A percentile compares a stretch with the other conserved stretches of the same genome.
phyloP scores from a whole-genome alignment of 2,888 invertebrate genomes.

The Stratiomys singularior region DNA sequence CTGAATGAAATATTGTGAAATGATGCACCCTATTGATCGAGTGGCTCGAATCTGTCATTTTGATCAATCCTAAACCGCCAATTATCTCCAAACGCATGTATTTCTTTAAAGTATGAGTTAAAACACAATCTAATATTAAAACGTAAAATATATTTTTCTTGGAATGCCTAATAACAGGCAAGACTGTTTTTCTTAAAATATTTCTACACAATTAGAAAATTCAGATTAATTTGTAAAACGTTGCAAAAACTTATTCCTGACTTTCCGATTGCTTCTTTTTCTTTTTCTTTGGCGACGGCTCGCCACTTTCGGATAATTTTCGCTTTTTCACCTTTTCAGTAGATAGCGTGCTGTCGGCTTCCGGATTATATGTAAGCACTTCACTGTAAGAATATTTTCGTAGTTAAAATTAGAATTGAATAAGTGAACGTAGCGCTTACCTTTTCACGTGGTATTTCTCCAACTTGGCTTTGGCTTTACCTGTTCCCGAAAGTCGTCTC shows the following conservation, averaged over 20 bases:
- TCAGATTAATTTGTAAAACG: not conserved
- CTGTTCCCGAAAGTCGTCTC: constrained; percentile 85
- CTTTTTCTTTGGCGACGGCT: constrained; percentile 65
- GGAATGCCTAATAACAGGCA: constrained; percentile 2
- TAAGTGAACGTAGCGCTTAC: constrained; percentile 52
- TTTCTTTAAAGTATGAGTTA: too few relatives aligned
- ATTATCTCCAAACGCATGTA: too few relatives aligned
- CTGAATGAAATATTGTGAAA: too few relatives aligned
- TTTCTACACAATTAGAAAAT: not conserved
- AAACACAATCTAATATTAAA: too few relatives aligned
- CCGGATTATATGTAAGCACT: constrained; percentile 80
- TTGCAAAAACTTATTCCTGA: not conserved
- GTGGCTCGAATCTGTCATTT: too few relatives aligned
- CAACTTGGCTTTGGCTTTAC: constrained; percentile 88
- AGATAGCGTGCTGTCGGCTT: constrained; percentile 84
- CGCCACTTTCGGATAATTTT: constrained; percentile 47
- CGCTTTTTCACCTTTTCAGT: constrained; percentile 63
- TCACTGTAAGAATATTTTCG: constrained; percentile 69
- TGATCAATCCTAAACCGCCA: too few relatives aligned
- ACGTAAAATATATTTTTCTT: too few relatives aligned
- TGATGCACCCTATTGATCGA: too few relatives aligned
- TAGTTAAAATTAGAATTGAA: not conserved
- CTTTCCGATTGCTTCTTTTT: constrained; percentile 66
- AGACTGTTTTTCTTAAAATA: not conserved
- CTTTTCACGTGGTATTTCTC: constrained; percentile 85